Base-by-base conservation (phyloP, 2,113 vertebrate genomes). In the Thamnaconus septentrionalis region DNA sequence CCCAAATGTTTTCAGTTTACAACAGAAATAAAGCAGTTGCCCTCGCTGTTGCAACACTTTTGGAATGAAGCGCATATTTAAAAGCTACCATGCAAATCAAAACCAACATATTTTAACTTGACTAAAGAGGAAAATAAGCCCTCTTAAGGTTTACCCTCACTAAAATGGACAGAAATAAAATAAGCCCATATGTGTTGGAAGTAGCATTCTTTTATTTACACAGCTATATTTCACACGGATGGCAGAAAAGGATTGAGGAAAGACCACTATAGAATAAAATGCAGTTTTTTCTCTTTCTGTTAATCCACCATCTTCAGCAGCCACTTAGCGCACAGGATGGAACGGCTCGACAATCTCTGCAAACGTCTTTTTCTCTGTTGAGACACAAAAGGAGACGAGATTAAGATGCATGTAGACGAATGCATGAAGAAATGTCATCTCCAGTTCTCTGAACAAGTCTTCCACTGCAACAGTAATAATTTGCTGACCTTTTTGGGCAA, bases 301-400 rank as follows among this genome's bases (percentile, higher is more conserved):
- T 31, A 31, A 31, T 31, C 18, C 6, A 7, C 46, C 53, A 42
- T 3, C 70, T 56, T 55, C 40, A 6, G 9, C 11, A 9, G 41
- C 62, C n/a, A 61, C 66, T 96, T 90, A 98, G 79, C 92, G 95
- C n/a, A 96, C 0, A 0, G 97, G 94, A 71, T 78, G 0, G 79
- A 97, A 98, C 3, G 92, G 82, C 76, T 98, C 94, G 54, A 93
- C 44, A 31, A 97, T 80, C 65, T 97, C 92, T 40, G 90, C 88
- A 12, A 93, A 88, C 3, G 67, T 94, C 81, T 71, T 96, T 79
- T 87, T 94, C 1, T 94, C 96, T 99, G 81, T 18, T 55, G 45
- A 59, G 6, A 73, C 1, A 42, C 59, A 78, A 70, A 66, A 57
- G 4, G 42, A 31, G 8, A 18, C 5, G 0, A 56, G 5, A 42